A percentile compares a stretch with the other conserved stretches of the same genome.
phyloP scores from a whole-genome alignment of 2,113 vertebrate species.

The Tamias sibiricus region DNA sequence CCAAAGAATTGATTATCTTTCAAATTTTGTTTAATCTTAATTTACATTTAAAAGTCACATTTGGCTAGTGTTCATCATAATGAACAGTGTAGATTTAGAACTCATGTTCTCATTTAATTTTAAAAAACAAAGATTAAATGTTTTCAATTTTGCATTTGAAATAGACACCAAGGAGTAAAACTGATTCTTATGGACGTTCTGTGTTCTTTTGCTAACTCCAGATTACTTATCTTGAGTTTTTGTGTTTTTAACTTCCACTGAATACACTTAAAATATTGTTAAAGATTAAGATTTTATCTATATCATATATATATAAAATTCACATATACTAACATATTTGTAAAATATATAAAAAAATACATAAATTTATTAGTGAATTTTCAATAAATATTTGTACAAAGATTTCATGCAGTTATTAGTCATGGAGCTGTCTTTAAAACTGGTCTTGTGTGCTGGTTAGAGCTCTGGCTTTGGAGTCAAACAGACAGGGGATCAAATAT shows the following conservation, averaged over 20 bases:
- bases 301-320: no score
- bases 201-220: neutral
- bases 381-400: neutral
- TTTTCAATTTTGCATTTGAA: constrained; percentile 51
- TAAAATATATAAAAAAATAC: neutral
- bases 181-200: neutral
- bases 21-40: neutral
- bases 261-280: neutral
- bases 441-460: neutral
- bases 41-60: constrained; percentile 29
- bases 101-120: constrained; percentile 33
- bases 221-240: neutral
- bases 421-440: neutral
- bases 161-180: neutral
- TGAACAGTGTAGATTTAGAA: neutral
- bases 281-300: neutral
- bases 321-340: neutral
- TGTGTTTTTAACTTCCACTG: neutral
- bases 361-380: neutral
- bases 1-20: neutral
- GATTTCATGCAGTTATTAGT: neutral
- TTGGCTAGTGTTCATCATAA: neutral
- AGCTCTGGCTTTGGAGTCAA: neutral
- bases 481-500: neutral
- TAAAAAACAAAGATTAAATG: constrained; percentile 1